phyloP scores from a whole-genome alignment of 1,140 invertebrate species.

The Dinoponera quadriceps region DNA sequence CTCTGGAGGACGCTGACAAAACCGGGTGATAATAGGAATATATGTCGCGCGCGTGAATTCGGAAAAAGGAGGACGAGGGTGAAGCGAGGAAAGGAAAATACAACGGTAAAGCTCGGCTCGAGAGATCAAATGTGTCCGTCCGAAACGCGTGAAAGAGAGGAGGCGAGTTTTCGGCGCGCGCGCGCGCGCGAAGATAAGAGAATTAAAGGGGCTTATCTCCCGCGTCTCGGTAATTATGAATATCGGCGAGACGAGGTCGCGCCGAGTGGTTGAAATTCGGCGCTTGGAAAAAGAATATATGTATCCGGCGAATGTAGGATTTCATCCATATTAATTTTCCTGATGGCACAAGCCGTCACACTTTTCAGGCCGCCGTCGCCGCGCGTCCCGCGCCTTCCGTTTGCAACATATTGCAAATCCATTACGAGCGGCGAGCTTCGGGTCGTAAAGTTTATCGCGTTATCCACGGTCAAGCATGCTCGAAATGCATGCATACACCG shows the following conservation, averaged over 20 bases:
- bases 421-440: conserved; percentile 70
- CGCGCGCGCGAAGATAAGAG: too few species aligned
- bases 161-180: neutral
- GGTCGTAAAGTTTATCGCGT: conserved; percentile 75
- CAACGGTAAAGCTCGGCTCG: too few species aligned
- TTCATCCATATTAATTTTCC: conserved; percentile 69
- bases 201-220: neutral
- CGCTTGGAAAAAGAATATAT: conserved; percentile 45
- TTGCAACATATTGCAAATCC: conserved; percentile 76
- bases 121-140: too few species aligned
- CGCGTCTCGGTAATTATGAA: neutral
- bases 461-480: conserved; percentile 71
- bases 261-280: neutral
- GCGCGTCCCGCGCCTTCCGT: conserved; percentile 24
- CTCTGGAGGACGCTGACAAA: neutral
- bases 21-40: neutral
- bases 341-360: conserved; percentile 65
- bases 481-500: conserved; percentile 67
- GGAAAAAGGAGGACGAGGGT: too few species aligned
- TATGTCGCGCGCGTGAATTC: too few species aligned
- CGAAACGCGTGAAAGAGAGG: neutral
- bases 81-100: too few species aligned
- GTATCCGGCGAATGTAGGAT: conserved; percentile 45
- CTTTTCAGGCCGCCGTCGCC: conserved; percentile 41
- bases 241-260: neutral